A percentile compares a stretch with the other conserved stretches of the same genome.
Conservation (phyloP, 2,113 vertebrate genomes). For the Engraulis encrasicolus region DNA sequence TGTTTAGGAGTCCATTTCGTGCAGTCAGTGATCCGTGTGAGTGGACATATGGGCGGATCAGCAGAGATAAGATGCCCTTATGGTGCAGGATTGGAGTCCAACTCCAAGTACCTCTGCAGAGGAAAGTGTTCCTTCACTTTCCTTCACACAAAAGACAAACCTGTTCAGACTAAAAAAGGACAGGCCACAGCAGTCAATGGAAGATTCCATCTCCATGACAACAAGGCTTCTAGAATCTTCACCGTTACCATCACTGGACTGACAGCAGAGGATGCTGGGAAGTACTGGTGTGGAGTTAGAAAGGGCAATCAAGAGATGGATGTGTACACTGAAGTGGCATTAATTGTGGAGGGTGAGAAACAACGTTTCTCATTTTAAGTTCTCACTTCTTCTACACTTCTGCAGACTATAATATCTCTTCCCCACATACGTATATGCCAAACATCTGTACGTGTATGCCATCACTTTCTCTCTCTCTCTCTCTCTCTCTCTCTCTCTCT, state of each 20-base stretch:
- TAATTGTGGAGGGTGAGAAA: not conserved
- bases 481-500: not conserved
- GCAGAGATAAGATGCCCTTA: not conserved
- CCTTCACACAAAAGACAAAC: not conserved
- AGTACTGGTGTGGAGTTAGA: conserved; percentile 38
- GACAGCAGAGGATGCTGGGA: conserved; percentile 41
- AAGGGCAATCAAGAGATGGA: not conserved
- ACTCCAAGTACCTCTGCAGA: not conserved
- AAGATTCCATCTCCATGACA: conserved; percentile 19
- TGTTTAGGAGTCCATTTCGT: not conserved
- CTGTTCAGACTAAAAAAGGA: not conserved
- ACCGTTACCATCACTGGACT: conserved; percentile 33
- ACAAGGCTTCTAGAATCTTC: conserved; percentile 14
- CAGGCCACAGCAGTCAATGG: not conserved
- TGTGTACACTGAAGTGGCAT: not conserved
- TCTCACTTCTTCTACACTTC: too few relatives aligned
- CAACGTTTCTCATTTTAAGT: not conserved
- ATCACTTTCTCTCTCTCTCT: not conserved
- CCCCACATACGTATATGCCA: not conserved
- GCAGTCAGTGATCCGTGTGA: not conserved
- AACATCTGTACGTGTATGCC: too few relatives aligned
- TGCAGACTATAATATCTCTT: too few relatives aligned
- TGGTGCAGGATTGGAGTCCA: not conserved
- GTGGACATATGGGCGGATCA: not conserved
- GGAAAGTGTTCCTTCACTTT: not conserved